A percentile compares a stretch with the other conserved stretches of the same genome.
phyloP scores from a whole-genome alignment of 2,797 vertebrate species.

The Lophius americanus region DNA sequence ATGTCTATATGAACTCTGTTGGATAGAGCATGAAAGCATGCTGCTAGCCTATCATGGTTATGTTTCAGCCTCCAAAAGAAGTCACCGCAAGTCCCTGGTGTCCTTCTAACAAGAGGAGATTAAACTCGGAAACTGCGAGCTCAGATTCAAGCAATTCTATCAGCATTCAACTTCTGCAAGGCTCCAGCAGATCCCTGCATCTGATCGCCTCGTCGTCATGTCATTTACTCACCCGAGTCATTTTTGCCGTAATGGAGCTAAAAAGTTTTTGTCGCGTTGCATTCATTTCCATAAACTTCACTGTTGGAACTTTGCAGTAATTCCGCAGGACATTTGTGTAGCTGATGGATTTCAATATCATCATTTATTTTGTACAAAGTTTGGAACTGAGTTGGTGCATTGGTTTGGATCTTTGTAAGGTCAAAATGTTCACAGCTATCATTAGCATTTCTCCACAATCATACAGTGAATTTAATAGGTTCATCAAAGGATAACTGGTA shows the following conservation, averaged over 20 bases:
- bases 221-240: neutral
- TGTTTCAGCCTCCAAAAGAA: conserved; percentile 91
- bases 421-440: too few species aligned
- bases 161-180: conserved; percentile 55
- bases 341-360: neutral
- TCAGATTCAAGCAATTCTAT: conserved; percentile 49
- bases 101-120: conserved; percentile 71
- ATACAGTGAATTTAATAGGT: too few species aligned
- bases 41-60: conserved; percentile 85
- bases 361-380: too few species aligned
- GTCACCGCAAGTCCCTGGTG: conserved; percentile 87
- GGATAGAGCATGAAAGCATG: conserved; percentile 92
- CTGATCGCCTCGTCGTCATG: neutral
- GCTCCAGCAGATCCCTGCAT: neutral
- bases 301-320: neutral
- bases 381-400: too few species aligned
- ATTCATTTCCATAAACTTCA: neutral
- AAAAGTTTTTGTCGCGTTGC: neutral
- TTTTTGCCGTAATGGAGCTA: conserved; percentile 1
- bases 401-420: too few species aligned
- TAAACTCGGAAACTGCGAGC: conserved; percentile 60
- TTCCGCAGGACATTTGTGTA: neutral
- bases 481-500: too few species aligned
- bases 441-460: too few species aligned
- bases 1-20: conserved; percentile 96